Conservation (phyloP, 2,888 invertebrate genomes). For the Ophion obscuratus region DNA sequence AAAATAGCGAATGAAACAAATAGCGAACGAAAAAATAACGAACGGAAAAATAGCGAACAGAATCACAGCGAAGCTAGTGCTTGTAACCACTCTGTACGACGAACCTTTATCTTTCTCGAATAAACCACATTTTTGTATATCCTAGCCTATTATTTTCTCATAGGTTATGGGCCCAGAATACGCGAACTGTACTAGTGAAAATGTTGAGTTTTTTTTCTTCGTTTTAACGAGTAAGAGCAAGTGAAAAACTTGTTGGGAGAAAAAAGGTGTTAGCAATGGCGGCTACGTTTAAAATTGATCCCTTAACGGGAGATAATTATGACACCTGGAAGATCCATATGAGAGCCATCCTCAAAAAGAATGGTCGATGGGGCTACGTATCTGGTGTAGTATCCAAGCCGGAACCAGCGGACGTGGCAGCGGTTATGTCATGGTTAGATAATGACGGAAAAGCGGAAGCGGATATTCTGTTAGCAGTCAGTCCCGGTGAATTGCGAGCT, state of each 20-base stretch:
- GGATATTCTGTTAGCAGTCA: conserved; percentile 59
- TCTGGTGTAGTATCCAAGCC: conserved; percentile 55
- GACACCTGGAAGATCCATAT: conserved; percentile 66
- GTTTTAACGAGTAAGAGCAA: no score
- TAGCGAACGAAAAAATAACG: no score
- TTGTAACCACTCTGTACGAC: no score
- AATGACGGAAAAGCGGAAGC: conserved; percentile 62
- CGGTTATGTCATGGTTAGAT: conserved; percentile 38
- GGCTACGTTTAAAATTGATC: conserved; percentile 22
- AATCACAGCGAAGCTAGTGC: no score
- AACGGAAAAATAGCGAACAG: no score
- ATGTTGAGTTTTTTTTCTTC: neutral
- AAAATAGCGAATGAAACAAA: no score
- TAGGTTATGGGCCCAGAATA: conserved; percentile 21
- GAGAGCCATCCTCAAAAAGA: conserved; percentile 65
- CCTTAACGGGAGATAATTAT: conserved; percentile 54
- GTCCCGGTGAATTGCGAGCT: conserved; percentile 58
- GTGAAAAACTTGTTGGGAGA: no score
- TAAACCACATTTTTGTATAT: no score
- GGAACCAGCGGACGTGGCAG: conserved; percentile 8
- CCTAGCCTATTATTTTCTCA: neutral
- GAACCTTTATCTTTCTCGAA: no score
- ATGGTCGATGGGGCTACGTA: conserved; percentile 66
- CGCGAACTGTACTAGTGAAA: neutral
- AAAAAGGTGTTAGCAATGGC: neutral